A percentile compares a stretch with the other conserved stretches of the same genome.
These are phyloP conservation scores for Heterodera filipjevi DNA, from an alignment of 2,888 invertebrate species.

Conservation along the genomic window DNA sequence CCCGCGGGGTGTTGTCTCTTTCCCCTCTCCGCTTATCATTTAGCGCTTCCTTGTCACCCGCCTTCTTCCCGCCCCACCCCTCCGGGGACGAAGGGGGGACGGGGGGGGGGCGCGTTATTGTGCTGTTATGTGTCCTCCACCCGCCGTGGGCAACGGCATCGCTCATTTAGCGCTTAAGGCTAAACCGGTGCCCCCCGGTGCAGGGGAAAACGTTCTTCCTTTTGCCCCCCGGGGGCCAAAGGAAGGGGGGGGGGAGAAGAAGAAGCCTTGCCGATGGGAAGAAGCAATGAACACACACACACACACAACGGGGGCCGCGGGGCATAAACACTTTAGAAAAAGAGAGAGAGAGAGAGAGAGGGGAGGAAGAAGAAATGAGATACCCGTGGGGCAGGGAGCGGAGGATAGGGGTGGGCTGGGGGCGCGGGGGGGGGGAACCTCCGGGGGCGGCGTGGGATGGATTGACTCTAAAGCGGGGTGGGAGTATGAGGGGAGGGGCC, in stretches of 20 bases:
- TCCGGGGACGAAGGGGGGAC: too few relatives aligned
- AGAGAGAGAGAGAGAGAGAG: too few relatives aligned
- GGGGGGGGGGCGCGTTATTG: not conserved
- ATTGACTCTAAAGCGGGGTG: too few relatives aligned
- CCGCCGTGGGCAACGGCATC: not conserved
- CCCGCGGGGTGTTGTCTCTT: not conserved
- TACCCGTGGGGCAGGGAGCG: not conserved
- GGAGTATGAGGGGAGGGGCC: not conserved
- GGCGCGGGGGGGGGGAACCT: not conserved
- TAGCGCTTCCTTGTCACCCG: not conserved
- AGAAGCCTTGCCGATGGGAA: not conserved
- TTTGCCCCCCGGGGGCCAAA: not conserved
- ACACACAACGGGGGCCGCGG: not conserved
- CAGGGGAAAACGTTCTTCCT: not conserved
- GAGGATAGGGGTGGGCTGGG: not conserved
- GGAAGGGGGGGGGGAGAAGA: not conserved
- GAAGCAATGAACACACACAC: not conserved
- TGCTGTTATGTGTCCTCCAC: too few relatives aligned
- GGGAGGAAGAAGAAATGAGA: not conserved
- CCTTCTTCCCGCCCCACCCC: not conserved
- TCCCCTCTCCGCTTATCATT: not conserved
- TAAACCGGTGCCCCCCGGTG: not conserved
- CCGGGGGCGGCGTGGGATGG: not conserved
- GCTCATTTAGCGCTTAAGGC: conserved; percentile 10
- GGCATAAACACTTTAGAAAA: not conserved